Percentiles rank a stretch among this genome's conserved stretches.
Conservation (phyloP, 2,113 vertebrate species). For the Hippolais icterina region DNA sequence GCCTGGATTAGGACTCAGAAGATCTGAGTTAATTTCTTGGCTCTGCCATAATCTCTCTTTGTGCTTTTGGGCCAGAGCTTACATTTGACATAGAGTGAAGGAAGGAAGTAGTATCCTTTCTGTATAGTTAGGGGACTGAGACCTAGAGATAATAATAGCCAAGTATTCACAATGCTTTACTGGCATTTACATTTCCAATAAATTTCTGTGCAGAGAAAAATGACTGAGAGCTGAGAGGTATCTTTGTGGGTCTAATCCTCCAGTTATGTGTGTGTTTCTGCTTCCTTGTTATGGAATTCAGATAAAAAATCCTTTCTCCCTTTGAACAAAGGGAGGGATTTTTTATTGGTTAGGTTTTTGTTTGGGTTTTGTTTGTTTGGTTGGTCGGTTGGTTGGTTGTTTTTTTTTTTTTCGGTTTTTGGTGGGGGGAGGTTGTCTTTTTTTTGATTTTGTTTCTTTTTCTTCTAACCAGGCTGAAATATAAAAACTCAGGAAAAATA, state of each 20-base stretch:
- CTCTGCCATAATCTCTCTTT: constrained; percentile 16
- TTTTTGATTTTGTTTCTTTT: neutral
- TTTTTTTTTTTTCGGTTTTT: neutral
- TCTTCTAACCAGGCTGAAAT: neutral
- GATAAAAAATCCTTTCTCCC: neutral
- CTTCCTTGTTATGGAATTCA: neutral
- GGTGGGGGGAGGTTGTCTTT: accelerated
- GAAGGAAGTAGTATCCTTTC: constrained; percentile 33
- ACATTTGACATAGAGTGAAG: neutral
- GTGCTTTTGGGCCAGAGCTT: neutral
- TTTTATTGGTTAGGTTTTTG: neutral
- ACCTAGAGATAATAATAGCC: neutral
- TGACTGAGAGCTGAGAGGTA: neutral
- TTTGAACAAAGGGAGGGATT: neutral
- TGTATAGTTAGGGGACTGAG: constrained; percentile 1
- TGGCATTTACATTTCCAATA: neutral
- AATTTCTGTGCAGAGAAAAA: neutral
- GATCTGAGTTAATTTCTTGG: constrained; percentile 14
- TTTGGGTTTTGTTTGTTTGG: neutral
- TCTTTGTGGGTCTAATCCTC: neutral
- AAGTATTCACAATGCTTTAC: neutral
- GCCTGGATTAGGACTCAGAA: constrained; percentile 19
- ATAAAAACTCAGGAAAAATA: neutral
- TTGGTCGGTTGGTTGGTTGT: neutral
- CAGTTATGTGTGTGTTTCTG: neutral